Evolutionary conservation across 2,888 invertebrate genomes (phyloP).

Genomic region (Pandemis cinnamomeana): DNA sequence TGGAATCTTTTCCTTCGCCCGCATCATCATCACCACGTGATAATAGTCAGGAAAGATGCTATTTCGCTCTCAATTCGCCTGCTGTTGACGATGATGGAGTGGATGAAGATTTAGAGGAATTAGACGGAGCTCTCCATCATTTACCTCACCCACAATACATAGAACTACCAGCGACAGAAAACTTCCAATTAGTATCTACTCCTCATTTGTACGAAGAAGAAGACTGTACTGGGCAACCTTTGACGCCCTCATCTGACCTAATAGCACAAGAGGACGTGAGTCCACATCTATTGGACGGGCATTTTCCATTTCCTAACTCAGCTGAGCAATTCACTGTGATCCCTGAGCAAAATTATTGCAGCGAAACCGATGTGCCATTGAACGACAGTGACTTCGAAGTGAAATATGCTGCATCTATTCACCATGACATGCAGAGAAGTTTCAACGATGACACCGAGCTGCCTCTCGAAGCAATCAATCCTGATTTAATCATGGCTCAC

Average conservation of each 20-base stretch:
- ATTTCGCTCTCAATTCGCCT: conserved; percentile 76
- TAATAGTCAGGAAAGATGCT: conserved; percentile 82
- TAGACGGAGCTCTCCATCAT: conserved; percentile 73
- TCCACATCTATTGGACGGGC: conserved; percentile 76
- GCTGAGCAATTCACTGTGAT: conserved; percentile 83
- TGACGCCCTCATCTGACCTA: conserved; percentile 80
- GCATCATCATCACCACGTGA: conserved; percentile 81
- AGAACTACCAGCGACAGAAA: conserved; percentile 84
- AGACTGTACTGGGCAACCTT: conserved; percentile 83
- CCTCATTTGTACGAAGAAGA: conserved; percentile 86
- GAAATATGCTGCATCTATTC: conserved; percentile 77
- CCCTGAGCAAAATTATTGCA: conserved; percentile 72
- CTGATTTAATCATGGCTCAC: conserved; percentile 65
- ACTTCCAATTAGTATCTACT: conserved; percentile 86
- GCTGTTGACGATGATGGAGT: conserved; percentile 76
- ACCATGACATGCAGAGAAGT: conserved; percentile 63
- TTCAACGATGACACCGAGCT: conserved; percentile 60
- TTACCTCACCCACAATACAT: conserved; percentile 85
- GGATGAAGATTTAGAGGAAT: conserved; percentile 70
- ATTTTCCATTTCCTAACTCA: conserved; percentile 80
- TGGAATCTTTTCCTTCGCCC: conserved; percentile 81
- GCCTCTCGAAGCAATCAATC: conserved; percentile 64
- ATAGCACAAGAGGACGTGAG: conserved; percentile 80
- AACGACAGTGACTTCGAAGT: conserved; percentile 75
- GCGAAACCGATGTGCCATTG: conserved; percentile 73